Percentiles rank a stretch among this genome's conserved stretches.
Conservation (phyloP, 2,797 vertebrate species). For the Girardinus metallicus region DNA sequence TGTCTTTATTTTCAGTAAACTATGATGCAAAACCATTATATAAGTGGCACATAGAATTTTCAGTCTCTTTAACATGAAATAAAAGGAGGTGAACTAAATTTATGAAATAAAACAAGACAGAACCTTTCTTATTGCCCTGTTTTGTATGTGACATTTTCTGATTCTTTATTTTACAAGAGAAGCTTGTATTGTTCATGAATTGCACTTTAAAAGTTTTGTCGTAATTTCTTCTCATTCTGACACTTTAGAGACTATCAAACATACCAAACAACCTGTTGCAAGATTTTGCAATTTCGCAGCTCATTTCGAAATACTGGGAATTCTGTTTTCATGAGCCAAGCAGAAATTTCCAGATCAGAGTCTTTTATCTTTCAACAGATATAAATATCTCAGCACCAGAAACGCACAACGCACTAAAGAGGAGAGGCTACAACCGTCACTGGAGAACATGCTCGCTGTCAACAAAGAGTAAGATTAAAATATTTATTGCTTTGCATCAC, state of each 20-base stretch:
- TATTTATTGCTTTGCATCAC: neutral
- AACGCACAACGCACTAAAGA: neutral
- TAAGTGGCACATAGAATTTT: neutral
- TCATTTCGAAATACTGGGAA: constrained; percentile 33
- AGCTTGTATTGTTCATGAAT: neutral
- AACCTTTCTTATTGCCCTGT: neutral
- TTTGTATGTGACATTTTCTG: no score
- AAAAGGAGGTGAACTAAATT: neutral
- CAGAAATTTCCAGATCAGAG: constrained; percentile 22
- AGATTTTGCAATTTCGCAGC: neutral
- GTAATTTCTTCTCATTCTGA: neutral
- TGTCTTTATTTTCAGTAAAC: constrained; percentile 28
- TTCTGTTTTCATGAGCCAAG: neutral
- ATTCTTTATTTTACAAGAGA: neutral
- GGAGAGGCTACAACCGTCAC: neutral
- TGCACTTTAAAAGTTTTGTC: neutral
- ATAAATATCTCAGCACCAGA: constrained; percentile 47
- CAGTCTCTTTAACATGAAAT: neutral
- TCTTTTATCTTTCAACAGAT: neutral
- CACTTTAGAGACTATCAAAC: neutral
- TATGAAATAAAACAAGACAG: neutral
- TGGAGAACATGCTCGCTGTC: constrained; percentile 7
- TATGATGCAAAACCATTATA: constrained; percentile 14
- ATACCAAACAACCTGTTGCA: neutral
- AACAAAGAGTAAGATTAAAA: constrained; percentile 57